Evolutionary conservation across 2,113 vertebrate species (phyloP).

Genomic region (Thalassarche chlororhynchos): DNA sequence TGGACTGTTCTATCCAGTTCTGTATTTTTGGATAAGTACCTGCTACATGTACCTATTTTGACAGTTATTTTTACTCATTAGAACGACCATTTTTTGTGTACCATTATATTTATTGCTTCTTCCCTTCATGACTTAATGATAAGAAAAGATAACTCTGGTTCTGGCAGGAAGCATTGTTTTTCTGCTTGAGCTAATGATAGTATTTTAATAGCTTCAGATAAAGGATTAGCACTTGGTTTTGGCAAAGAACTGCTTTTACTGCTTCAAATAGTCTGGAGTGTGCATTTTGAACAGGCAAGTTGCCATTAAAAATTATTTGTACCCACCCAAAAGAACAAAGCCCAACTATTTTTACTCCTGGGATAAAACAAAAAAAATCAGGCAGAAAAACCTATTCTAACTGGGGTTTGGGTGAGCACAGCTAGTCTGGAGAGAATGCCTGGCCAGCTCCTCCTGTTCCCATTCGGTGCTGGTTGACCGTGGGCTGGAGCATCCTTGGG

Average conservation of each 20-base stretch:
- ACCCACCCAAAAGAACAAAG: constrained; percentile 38
- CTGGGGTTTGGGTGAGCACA: too few species aligned
- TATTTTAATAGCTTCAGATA: constrained; percentile 17
- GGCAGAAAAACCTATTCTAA: neutral
- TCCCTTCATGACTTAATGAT: neutral
- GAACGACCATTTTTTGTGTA: neutral
- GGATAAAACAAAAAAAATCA: neutral
- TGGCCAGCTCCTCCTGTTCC: neutral
- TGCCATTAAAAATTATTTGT: constrained; percentile 22
- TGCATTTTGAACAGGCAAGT: neutral
- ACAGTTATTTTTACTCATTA: neutral
- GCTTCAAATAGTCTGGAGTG: constrained; percentile 37
- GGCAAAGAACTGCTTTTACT: constrained; percentile 10
- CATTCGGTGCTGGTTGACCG: neutral
- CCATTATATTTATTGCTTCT: neutral
- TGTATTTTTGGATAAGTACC: neutral
- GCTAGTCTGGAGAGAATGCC: too few species aligned
- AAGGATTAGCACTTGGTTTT: neutral
- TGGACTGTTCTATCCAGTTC: neutral
- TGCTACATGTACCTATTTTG: neutral
- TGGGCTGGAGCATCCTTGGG: neutral
- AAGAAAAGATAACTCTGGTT: neutral
- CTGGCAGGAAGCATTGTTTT: neutral
- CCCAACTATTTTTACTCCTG: constrained; percentile 26
- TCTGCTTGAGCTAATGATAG: neutral